phyloP scores from a whole-genome alignment of 2,797 vertebrate genomes.

The Enteromius radiatus region DNA sequence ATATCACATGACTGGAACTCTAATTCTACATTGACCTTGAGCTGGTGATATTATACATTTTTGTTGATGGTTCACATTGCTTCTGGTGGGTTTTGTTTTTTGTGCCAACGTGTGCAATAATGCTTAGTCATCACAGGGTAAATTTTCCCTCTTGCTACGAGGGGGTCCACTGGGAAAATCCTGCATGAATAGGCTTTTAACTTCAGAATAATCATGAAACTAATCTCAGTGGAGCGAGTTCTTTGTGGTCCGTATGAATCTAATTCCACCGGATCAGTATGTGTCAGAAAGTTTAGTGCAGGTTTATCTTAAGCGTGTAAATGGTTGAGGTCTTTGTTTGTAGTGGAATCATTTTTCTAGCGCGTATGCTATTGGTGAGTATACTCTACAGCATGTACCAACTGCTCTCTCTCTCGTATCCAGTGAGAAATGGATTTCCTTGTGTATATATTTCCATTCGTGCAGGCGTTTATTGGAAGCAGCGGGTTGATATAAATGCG shows the following conservation, averaged over 20 bases:
- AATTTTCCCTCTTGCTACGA: not conserved
- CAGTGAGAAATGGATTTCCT: not conserved
- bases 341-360: slow-evolving; percentile 1
- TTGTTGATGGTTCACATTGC: not conserved
- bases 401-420: not conserved
- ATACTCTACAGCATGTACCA: not conserved
- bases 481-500: no score
- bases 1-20: not conserved
- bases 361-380: not conserved
- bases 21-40: not conserved
- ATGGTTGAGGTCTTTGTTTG: slow-evolving; percentile 15
- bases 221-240: not conserved
- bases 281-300: slow-evolving; percentile 3
- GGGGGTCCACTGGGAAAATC: not conserved
- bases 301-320: not conserved
- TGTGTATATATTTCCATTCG: slow-evolving; percentile 24
- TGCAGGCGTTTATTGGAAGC: not conserved
- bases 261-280: not conserved
- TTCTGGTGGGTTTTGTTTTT: not conserved
- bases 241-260: not conserved
- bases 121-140: not conserved
- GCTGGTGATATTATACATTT: not conserved
- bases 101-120: not conserved
- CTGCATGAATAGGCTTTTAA: slow-evolving; percentile 9
- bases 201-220: not conserved